A percentile compares a stretch with the other conserved stretches of the same genome.
These are phyloP conservation scores for Hypanus sabinus DNA, from an alignment of 2,113 vertebrate genomes.

Conservation along the genomic window DNA sequence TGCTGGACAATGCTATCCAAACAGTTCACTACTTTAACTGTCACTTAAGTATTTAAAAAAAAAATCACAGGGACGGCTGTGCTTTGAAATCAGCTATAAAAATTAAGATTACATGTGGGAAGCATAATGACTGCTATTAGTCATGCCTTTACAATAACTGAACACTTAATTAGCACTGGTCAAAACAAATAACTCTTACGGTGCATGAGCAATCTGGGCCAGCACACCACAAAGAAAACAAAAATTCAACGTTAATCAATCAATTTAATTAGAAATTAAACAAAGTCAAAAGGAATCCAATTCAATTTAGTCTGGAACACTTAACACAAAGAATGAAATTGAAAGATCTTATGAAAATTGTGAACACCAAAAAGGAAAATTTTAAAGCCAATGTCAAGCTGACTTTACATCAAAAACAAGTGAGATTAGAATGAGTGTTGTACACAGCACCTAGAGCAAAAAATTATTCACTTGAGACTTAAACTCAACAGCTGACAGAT, in stretches of 20 bases:
- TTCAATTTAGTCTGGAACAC: neutral
- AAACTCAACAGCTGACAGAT: neutral
- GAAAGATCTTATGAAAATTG: neutral
- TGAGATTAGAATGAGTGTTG: neutral
- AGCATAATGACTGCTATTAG: neutral
- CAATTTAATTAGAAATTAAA: neutral
- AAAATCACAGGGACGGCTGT: too few relatives aligned
- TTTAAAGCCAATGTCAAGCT: neutral
- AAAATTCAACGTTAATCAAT: neutral
- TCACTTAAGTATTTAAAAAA: neutral
- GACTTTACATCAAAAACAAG: neutral
- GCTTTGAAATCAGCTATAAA: neutral
- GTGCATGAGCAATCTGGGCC: neutral
- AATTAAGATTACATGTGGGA: neutral
- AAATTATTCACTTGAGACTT: neutral
- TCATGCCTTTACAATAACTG: neutral
- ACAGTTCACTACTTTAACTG: neutral
- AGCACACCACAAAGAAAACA: neutral
- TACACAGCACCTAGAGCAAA: neutral
- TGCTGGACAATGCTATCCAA: neutral
- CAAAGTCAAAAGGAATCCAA: neutral
- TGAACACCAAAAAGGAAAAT: neutral
- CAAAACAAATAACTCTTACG: neutral
- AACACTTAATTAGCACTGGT: neutral
- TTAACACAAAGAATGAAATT: neutral